These are phyloP conservation scores for Quadroppia sp. DNA, from an alignment of 2,888 invertebrate genomes.

Conservation along the genomic window DNA sequence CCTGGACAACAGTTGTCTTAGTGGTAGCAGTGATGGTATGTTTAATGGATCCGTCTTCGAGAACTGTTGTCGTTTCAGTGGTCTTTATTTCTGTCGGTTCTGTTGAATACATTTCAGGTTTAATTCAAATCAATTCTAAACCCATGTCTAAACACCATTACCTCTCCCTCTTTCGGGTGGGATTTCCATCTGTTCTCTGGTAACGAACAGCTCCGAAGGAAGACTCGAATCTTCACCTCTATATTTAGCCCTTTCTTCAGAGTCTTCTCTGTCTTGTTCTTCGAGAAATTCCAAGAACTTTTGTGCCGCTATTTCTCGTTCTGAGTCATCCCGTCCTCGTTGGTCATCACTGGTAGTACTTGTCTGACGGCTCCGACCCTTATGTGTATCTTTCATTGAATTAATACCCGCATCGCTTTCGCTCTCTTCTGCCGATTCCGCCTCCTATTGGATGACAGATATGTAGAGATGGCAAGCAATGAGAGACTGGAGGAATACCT, in stretches of 20 bases:
- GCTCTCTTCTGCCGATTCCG: slow-evolving; percentile 54
- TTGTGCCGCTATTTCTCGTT: slow-evolving; percentile 39
- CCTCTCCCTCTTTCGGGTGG: slow-evolving; percentile 17
- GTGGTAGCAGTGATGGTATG: slow-evolving; percentile 45
- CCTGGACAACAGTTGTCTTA: slow-evolving; percentile 41
- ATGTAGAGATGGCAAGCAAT: neutral
- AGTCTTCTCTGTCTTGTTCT: slow-evolving; percentile 42
- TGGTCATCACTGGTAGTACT: slow-evolving; percentile 32
- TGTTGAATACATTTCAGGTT: neutral
- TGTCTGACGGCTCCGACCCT: slow-evolving; percentile 7
- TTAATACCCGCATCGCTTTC: slow-evolving; percentile 45
- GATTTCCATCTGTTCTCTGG: slow-evolving; percentile 41
- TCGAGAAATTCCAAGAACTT: slow-evolving; percentile 43
- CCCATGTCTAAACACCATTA: slow-evolving; percentile 15
- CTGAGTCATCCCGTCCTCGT: slow-evolving; percentile 21
- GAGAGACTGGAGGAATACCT: slow-evolving; percentile 57
- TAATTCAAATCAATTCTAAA: neutral
- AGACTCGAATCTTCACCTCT: slow-evolving; percentile 38
- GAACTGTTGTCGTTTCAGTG: slow-evolving; percentile 30
- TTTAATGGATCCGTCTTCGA: slow-evolving; percentile 43
- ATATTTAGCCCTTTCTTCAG: slow-evolving; percentile 40
- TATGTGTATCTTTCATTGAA: neutral
- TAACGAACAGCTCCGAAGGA: slow-evolving; percentile 39
- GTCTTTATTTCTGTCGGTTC: slow-evolving; percentile 16
- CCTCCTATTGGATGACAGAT: slow-evolving; percentile 50